Evolutionary conservation across 2,888 invertebrate genomes (phyloP).

Genomic region (Lasioglossum leucozonium): DNA sequence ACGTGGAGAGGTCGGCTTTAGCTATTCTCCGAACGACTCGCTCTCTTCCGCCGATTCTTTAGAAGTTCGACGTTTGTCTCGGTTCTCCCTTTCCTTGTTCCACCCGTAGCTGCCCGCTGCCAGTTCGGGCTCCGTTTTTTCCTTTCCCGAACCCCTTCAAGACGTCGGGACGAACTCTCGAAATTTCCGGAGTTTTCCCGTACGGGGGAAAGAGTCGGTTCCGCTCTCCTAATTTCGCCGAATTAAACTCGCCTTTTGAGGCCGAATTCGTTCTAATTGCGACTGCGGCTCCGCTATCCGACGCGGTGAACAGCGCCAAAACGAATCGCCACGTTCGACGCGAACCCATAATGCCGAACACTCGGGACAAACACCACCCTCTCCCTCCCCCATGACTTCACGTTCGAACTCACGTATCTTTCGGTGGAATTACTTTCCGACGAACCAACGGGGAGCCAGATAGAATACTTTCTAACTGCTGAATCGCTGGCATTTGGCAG

Average conservation of each 20-base stretch:
- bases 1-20: slow-evolving; percentile 56
- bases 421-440: background rate
- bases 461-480: background rate
- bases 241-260: slow-evolving; percentile 72
- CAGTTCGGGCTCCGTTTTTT: slow-evolving; percentile 41
- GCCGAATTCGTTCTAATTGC: slow-evolving; percentile 70
- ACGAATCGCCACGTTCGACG: slow-evolving; percentile 23
- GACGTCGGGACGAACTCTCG: slow-evolving; percentile 65
- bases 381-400: too few species aligned
- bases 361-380: background rate
- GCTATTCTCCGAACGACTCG: slow-evolving; percentile 65
- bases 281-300: slow-evolving; percentile 39
- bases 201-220: slow-evolving; percentile 65
- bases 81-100: slow-evolving; percentile 41
- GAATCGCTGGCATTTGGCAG: background rate
- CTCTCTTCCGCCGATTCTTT: slow-evolving; percentile 59
- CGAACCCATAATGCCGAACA: background rate
- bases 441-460: background rate
- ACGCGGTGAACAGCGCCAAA: slow-evolving; percentile 24
- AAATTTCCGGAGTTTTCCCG: slow-evolving; percentile 71
- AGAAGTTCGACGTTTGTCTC: slow-evolving; percentile 68
- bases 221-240: slow-evolving; percentile 72
- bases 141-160: slow-evolving; percentile 43
- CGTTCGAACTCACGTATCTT: slow-evolving; percentile 1
- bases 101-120: slow-evolving; percentile 18